Conservation (phyloP, 2,888 invertebrate species). For the Drosophila buzzatii region DNA sequence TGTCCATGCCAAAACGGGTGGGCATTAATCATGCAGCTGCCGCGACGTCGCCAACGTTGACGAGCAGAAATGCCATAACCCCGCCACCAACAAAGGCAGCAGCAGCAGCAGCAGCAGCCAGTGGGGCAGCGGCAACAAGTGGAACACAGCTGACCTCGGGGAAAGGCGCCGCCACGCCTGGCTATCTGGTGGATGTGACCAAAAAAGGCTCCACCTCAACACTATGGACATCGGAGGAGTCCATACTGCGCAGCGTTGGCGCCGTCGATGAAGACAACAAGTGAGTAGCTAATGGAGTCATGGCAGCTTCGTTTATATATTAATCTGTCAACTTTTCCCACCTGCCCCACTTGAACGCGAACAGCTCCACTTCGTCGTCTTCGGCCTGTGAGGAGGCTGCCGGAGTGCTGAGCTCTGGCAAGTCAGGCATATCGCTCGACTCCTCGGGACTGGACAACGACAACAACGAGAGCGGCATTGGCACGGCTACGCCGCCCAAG, state of each 20-base stretch:
- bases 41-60: slow-evolving; percentile 67
- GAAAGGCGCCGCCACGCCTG: slow-evolving; percentile 63
- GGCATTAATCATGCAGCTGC: slow-evolving; percentile 80
- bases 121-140: slow-evolving; percentile 18
- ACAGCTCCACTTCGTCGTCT: slow-evolving; percentile 85
- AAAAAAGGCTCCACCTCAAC: slow-evolving; percentile 85
- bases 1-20: slow-evolving; percentile 83
- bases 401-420: slow-evolving; percentile 84
- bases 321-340: slow-evolving; percentile 30
- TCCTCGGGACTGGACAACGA: slow-evolving; percentile 85
- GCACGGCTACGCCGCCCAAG: slow-evolving; percentile 85
- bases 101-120: slow-evolving; percentile 21
- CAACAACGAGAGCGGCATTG: slow-evolving; percentile 85
- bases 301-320: slow-evolving; percentile 19
- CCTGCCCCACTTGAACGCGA: slow-evolving; percentile 80
- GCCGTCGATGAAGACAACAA: slow-evolving; percentile 86
- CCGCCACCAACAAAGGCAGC: slow-evolving; percentile 59
- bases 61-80: slow-evolving; percentile 68
- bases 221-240: slow-evolving; percentile 85
- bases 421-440: slow-evolving; percentile 85
- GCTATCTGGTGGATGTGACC: slow-evolving; percentile 83
- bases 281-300: slow-evolving; percentile 72
- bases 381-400: slow-evolving; percentile 85
- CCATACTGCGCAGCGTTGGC: slow-evolving; percentile 85
- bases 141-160: slow-evolving; percentile 59